These are phyloP conservation scores for Neoitamus cyanurus DNA, from an alignment of 2,888 invertebrate species.

Conservation along the genomic window DNA sequence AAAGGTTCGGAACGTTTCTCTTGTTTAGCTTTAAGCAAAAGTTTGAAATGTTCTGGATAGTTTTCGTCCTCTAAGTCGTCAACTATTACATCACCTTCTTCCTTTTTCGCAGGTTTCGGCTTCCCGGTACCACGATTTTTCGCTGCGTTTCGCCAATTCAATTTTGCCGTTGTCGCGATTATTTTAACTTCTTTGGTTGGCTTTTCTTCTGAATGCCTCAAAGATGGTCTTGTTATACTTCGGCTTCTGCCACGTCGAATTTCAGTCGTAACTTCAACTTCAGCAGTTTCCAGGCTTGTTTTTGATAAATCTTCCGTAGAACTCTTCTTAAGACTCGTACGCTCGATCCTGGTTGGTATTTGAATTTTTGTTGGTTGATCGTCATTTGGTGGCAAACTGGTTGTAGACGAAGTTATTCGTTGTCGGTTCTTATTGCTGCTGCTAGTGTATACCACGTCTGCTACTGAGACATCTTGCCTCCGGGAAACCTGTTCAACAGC, in stretches of 20 bases:
- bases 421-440: background rate
- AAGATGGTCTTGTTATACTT: background rate
- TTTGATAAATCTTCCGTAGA: background rate
- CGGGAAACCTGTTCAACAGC: background rate
- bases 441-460: background rate
- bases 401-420: constrained; percentile 30
- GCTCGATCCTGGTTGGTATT: constrained; percentile 52
- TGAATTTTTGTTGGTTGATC: constrained; percentile 54
- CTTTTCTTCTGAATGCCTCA: constrained; percentile 15
- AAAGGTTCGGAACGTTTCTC: constrained; percentile 23
- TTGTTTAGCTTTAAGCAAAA: constrained; percentile 72
- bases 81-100: constrained; percentile 59
- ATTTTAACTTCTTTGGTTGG: constrained; percentile 50
- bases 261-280: constrained; percentile 18
- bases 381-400: background rate
- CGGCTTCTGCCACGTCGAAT: constrained; percentile 33
- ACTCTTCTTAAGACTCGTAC: constrained; percentile 34
- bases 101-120: constrained; percentile 47
- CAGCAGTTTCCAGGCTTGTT: background rate
- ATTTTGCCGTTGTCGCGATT: constrained; percentile 52
- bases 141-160: constrained; percentile 51
- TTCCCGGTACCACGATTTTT: constrained; percentile 48
- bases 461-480: constrained; percentile 7
- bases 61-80: constrained; percentile 74
- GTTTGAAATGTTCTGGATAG: constrained; percentile 75